Evolutionary conservation across 1,140 invertebrate species (phyloP).

Genomic region (Sminthurinus signatus): DNA sequence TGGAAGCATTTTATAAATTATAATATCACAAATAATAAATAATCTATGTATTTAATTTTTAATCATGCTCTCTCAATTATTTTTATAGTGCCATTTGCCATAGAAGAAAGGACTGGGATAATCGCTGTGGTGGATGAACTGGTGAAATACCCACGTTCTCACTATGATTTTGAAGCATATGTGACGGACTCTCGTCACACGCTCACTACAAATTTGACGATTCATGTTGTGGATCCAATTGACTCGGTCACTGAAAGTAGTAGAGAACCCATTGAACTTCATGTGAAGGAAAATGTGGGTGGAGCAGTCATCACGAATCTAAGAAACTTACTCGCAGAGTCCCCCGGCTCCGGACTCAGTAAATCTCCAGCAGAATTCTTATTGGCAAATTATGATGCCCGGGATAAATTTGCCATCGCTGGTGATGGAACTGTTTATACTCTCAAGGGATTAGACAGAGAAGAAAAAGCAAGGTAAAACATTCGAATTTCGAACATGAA

Average conservation of each 20-base stretch:
- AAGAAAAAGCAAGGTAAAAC: slow-evolving; percentile 61
- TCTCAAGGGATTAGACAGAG: slow-evolving; percentile 65
- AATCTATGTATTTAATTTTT: background rate
- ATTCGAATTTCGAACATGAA: too few species aligned
- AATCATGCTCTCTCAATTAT: slow-evolving; percentile 27
- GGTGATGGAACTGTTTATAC: slow-evolving; percentile 71
- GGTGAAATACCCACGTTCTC: slow-evolving; percentile 57
- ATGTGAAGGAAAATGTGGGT: slow-evolving; percentile 67
- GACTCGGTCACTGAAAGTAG: slow-evolving; percentile 59
- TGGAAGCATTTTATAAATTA: too few species aligned
- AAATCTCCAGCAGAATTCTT: slow-evolving; percentile 55
- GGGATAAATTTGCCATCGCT: slow-evolving; percentile 65
- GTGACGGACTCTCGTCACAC: slow-evolving; percentile 61
- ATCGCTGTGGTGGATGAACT: slow-evolving; percentile 75
- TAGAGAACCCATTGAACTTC: slow-evolving; percentile 64
- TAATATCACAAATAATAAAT: too few species aligned
- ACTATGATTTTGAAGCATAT: slow-evolving; percentile 73
- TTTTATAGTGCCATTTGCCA: slow-evolving; percentile 74
- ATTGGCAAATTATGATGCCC: slow-evolving; percentile 70
- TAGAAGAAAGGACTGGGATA: slow-evolving; percentile 78
- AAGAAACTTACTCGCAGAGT: slow-evolving; percentile 47
- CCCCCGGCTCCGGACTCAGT: slow-evolving; percentile 25
- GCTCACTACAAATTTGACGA: slow-evolving; percentile 69
- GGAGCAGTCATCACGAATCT: slow-evolving; percentile 62
- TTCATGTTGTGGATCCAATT: slow-evolving; percentile 70